Evolutionary conservation across 2,113 vertebrate species (phyloP).

Genomic region (Percopsis transmontana): DNA sequence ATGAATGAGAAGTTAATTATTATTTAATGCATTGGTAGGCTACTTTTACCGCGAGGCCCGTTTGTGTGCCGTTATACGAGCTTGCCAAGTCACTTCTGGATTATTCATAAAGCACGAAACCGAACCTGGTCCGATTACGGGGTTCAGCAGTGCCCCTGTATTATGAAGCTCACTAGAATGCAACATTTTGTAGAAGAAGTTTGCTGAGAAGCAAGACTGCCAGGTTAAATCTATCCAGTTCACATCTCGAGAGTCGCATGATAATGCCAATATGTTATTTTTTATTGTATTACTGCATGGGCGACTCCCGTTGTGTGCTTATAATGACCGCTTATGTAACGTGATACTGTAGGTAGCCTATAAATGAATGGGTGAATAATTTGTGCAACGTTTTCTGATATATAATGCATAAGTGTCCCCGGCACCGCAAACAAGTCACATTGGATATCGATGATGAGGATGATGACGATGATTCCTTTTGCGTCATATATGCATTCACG

Average conservation of each 20-base stretch:
- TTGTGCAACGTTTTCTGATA: conserved; percentile 48
- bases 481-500: not conserved
- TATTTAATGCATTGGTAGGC: conserved; percentile 68
- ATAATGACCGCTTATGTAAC: conserved; percentile 36
- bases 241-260: not conserved
- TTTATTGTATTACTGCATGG: not conserved
- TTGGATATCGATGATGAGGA: too few species aligned
- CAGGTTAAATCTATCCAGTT: too few species aligned
- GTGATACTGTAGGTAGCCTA: conserved; percentile 23
- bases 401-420: conserved; percentile 60
- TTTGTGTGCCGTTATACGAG: conserved; percentile 68
- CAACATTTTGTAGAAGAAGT: conserved; percentile 53
- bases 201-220: conserved; percentile 35
- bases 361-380: conserved; percentile 48
- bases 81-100: conserved; percentile 56
- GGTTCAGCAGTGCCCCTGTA: conserved; percentile 34
- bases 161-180: conserved; percentile 21
- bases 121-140: conserved; percentile 60
- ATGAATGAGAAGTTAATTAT: conserved; percentile 72
- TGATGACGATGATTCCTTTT: conserved; percentile 30
- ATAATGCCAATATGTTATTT: not conserved
- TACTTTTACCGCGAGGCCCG: conserved; percentile 43
- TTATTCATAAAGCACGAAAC: conserved; percentile 66
- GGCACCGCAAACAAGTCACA: conserved; percentile 42
- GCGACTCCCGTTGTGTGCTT: too few species aligned